phyloP scores from a whole-genome alignment of 2,888 invertebrate genomes.

The Metopia argyrocephala region DNA sequence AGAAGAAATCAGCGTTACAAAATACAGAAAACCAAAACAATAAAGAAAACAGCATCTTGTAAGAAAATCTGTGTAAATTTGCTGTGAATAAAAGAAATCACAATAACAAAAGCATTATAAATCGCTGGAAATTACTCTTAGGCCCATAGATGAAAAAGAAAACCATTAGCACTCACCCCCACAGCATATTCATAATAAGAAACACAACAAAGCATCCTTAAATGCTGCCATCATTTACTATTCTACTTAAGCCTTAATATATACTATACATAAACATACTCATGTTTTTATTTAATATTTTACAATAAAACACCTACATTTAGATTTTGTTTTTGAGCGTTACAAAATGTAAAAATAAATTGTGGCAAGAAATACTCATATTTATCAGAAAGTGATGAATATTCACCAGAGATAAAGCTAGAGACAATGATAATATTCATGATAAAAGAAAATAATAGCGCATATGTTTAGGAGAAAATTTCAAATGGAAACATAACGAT shows the following conservation, averaged over 20 bases:
- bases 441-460: neutral
- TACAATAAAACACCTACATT: neutral
- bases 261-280: neutral
- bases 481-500: neutral
- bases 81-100: neutral
- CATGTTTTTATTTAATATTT: neutral
- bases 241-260: neutral
- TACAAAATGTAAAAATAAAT: neutral
- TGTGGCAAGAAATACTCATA: neutral
- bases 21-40: neutral
- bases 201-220: neutral
- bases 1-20: neutral
- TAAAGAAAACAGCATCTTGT: neutral
- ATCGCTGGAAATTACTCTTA: slow-evolving; percentile 19
- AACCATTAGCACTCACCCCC: neutral
- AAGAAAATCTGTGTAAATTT: neutral
- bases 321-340: neutral
- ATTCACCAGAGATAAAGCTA: neutral
- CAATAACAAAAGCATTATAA: slow-evolving; percentile 41
- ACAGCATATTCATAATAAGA: neutral
- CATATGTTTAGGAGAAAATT: neutral
- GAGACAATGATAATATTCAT: neutral
- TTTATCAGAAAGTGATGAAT: slow-evolving; percentile 11
- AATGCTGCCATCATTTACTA: neutral
- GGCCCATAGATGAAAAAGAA: neutral